Evolutionary conservation across 2,797 vertebrate species (phyloP), one percentile per base, ranked within the genome.

Genomic region (Ctenosaura bakeri): DNA sequence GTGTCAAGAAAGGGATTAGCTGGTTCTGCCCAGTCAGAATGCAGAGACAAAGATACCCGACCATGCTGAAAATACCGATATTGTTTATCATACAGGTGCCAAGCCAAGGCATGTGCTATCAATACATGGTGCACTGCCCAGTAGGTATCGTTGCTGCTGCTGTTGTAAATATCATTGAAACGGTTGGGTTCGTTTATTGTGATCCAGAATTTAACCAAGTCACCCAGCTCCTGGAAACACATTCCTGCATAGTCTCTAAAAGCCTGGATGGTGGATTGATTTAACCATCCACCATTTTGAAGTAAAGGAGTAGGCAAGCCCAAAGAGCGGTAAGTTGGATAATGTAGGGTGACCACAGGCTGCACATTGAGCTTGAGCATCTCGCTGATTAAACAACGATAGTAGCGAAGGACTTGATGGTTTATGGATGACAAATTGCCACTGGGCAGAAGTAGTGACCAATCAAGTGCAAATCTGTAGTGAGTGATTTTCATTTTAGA

Each of bases 121-220:
- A 99, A 95, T 78, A 99, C 97, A 94, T 99, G 96, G 93, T 98
- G 99, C 16, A 98, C 98, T 0, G 98, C 98, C 83, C 1, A 86
- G 29, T 98, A 98, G 0, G 97, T 98, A 78, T 98, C 97, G 0
- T 96, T 97, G 1, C 95, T 96, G 3, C 93, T 97, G 81, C 89
- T 94, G 1, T 95, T 96, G 94, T 98, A 98, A 84, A 96, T 83
- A 22, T 98, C 98, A 0, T 97, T 96, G 20, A 99, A 94, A 66
- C 98, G 97, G 93, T 99, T 99, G 0, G 99, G 99, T 95, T 99
- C 99, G 0, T 99, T 99, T 91, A 99, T 96, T 64, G 99, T 99
- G 95, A 99, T 98, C 99, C 99, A 99, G 29, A 98, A 96, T 77
- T 95, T 97, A 66, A 99, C 99, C 96, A 98, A 96, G 89, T 98